Base-by-base conservation (phyloP, 2,888 invertebrate species). In the Caenorhabditis sinica region DNA sequence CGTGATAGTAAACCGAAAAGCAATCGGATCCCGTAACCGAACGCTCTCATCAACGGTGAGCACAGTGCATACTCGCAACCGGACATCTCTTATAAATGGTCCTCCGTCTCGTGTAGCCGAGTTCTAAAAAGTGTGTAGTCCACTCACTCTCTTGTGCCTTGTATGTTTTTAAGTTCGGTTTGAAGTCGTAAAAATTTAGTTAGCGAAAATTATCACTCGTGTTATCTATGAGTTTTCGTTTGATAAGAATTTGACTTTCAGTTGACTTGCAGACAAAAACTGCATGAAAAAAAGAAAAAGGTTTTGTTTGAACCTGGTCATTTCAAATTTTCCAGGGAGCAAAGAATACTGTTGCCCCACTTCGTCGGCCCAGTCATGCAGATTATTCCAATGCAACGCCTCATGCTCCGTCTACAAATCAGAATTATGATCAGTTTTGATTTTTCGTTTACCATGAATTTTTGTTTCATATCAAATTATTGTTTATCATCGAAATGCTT, bases 41-140 rank as follows among this genome's bases (percentile, higher is more conserved):
- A 81, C 73, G 45, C 60, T 81, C 23, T 81, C 81, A 15, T 73
- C 73, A 45, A 81, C 81, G 81, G 81, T 81, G 72, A 81, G 81
- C 80, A 80, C 80, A 36, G 40, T 72, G 66, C 63, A 53, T 51
- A 72, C 80, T n/a, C 36, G 66, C 15, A 61, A 63, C 23, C 79
- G 79, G 56, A 71, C 63, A 9, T 72, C 80, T 2, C 58, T 68
- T 63, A 53, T 73, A 33, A 60, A 28, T 30, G 66, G 60, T 58
- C 33, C 68, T 6, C 23, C 69, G 23, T 69, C 77, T 23, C 69
- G 77, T 63, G 68, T 77, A 20, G 69, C 69, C 33, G 60, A 60
- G 58, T 60, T 68, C 60, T 76, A 33, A 76, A 25, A 45, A 17
- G n/a, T 8, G n/a, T 23, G 23, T 45, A 43, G 63, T 63, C 36